Evolutionary conservation across 2,797 vertebrate genomes (phyloP), one percentile per base, ranked within the genome.

Genomic region (Enteromius anoplus): DNA sequence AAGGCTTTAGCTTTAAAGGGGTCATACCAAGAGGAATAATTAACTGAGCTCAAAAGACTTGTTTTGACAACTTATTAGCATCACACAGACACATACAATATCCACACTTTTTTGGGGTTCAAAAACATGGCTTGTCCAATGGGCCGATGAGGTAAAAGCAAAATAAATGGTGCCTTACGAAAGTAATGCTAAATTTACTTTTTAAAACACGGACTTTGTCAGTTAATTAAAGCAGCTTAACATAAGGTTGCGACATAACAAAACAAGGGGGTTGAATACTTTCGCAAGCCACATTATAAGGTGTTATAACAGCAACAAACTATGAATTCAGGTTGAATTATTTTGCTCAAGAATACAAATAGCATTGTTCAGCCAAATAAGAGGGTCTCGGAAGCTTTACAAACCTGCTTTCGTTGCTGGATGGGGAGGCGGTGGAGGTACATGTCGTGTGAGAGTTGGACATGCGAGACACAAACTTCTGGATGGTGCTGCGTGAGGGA

Each of bases 401-500:
- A n/a, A 86, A 97, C 96, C 96, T 96, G 95, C 95, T 96, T 92
- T 97, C 96, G 88, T 95, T 96, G 91, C 95, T 96, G 93, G 95
- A 96, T 85, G 95, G 93, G 83, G 96, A 96, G 83, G 94, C 93
- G 90, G 93, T 96, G 90, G 96, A 96, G 82, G 95, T 94, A 87
- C 95, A 96, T 87, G 93, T 92, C 85, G 95, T 96, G 92, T 96
- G 96, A 72, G 96, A 96, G 90, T 95, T 96, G 85, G 96, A 96
- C 95, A 97, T 96, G 91, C 96, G 96, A 84, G 96, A 97, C 75
- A 97, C 96, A 92, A 97, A 97, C 93, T 97, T 97, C 94, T 96
- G 96, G 93, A 97, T 97, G 93, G 96, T 97, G 92, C 92, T 97
- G 92, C 96, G 95, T 87, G 96, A 97, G 86, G 96, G 96, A 81